Evolutionary conservation across 2,888 invertebrate species (phyloP).

Genomic region (Drosophila kuntzei): DNA sequence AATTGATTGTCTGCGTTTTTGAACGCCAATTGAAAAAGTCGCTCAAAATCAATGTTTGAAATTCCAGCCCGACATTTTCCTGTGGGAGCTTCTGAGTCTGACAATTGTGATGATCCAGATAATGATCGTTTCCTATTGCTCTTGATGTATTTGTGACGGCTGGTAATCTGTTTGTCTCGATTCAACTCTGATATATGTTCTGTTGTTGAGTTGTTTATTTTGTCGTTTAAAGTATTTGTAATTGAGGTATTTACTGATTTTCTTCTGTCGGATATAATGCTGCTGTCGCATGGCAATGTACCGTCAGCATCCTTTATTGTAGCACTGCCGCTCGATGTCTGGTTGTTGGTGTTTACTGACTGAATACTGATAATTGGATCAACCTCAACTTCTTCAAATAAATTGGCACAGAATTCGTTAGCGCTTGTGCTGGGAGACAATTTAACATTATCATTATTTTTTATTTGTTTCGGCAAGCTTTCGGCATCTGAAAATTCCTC

Average conservation of each 20-base stretch:
- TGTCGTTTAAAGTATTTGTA: conserved; percentile 24
- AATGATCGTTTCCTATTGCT: conserved; percentile 74
- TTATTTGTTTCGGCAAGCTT: conserved; percentile 66
- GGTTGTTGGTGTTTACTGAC: conserved; percentile 57
- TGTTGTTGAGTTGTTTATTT: conserved; percentile 37
- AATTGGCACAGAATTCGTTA: conserved; percentile 68
- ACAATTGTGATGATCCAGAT: conserved; percentile 75
- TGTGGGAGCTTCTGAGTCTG: conserved; percentile 69
- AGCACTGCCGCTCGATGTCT: conserved; percentile 34
- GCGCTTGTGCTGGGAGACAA: conserved; percentile 70
- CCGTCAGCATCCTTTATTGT: conserved; percentile 68
- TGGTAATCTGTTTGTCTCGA: conserved; percentile 26
- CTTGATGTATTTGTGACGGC: conserved; percentile 39
- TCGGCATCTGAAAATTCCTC: conserved; percentile 73
- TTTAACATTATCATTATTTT: conserved; percentile 66
- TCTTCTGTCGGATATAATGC: conserved; percentile 49
- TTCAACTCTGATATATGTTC: conserved; percentile 34
- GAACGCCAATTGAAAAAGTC: conserved; percentile 82
- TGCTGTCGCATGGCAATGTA: conserved; percentile 58
- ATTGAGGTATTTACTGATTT: conserved; percentile 57
- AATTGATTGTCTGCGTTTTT: conserved; percentile 78
- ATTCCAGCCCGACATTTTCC: conserved; percentile 82
- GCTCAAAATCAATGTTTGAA: conserved; percentile 82
- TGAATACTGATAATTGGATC: conserved; percentile 72
- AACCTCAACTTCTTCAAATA: conserved; percentile 65